Base-by-base conservation (phyloP, 2,113 vertebrate genomes). In the Clarias gariepinus region DNA sequence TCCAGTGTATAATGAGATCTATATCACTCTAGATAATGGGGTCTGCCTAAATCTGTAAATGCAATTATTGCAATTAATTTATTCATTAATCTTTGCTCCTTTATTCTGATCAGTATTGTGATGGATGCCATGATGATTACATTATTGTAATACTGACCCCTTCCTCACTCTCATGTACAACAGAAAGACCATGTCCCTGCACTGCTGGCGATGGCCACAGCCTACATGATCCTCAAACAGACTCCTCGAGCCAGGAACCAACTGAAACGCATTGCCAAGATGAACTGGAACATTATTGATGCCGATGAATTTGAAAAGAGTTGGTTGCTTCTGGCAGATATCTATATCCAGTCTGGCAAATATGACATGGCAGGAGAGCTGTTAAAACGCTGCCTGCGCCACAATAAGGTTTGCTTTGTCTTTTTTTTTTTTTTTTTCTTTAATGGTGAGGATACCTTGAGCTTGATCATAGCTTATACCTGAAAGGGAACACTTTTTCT, bases 241-340 rank as follows among this genome's bases (percentile, higher is more conserved):
- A 99, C 96, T 16, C 97, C 98, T 47, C 92, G 95, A 93, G 98
- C 98, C 83, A 96, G 97, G 90, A 99, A 97, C 92, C 97, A 99
- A 86, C 95, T 99, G 84, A 99, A 99, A 89, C 94, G 97, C 66
- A 97, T 99, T 91, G 94, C 97, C 66, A 99, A 98, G 93, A 98
- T 99, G 97, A 97, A 92, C 92, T 99, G 98, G 98, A 98, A 96
- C 94, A 94, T 96, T 30, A 86, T 96, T 15, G 98, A 99, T 88
- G 97, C 97, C 1, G 98, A 99, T 52, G 98, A 99, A 87, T 98
- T 99, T 91, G 98, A 99, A 92, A 99, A 98, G 94, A 98, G 98
- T 92, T 99, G 98, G 97, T 94, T 99, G 86, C 95, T 99, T 7
- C 96, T 99, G 91, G 97, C 98, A 53, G 98, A 99, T 92, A 97